Base-by-base conservation (phyloP, 1,140 invertebrate species). In the Palaemon carinicauda region DNA sequence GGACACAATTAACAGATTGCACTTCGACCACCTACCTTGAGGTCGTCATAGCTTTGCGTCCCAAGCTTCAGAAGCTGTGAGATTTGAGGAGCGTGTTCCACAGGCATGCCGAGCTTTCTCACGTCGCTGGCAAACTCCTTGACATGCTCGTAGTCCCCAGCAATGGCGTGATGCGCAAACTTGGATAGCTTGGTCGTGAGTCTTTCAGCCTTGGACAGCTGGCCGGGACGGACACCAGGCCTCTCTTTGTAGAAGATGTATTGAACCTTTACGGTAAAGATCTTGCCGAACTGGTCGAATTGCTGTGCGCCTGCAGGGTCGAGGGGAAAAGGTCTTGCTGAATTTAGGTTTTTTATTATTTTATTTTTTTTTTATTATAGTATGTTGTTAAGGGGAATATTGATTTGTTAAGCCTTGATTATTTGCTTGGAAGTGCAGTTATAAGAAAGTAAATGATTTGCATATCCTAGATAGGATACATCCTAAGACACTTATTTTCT, bases 161-260 rank as follows among this genome's bases (percentile, higher is more conserved):
- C 96, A 90, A 97, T 97, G n/a, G 96, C 96, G 90, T 97, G 97
- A 24, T 96, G 96, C 56, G 97, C 97, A 91, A 98, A 97, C 92
- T 98, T 96, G 65, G 97, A 97, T 86, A 98, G 92, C 92, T 97
- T 97, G 88, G 95, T 97, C 0, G 96, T 97, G 71, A 98, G 94
- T 80, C 96, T 93, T 92, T 97, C 96, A 10, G 97, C 96, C 56
- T 98, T 98, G 21, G 96, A 96, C 53, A 99, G 97, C 91, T 99
- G 97, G 15, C 98, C 98, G 0, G 98, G 96, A 90, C 98, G 93
- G 17, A 99, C 97, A 4, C 98, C 98, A 0, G 99, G 97, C 33
- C 98, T 93, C 91, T 99, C 98, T 91, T 99, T 99, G 92, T 99
- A 99, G 92, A 99, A 98, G 50, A 99, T 96, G 91, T 99, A 99